Percentiles rank a stretch among this genome's conserved stretches.
Evolutionary conservation across 2,888 invertebrate genomes (phyloP).

Genomic region (Erebia ligea): DNA sequence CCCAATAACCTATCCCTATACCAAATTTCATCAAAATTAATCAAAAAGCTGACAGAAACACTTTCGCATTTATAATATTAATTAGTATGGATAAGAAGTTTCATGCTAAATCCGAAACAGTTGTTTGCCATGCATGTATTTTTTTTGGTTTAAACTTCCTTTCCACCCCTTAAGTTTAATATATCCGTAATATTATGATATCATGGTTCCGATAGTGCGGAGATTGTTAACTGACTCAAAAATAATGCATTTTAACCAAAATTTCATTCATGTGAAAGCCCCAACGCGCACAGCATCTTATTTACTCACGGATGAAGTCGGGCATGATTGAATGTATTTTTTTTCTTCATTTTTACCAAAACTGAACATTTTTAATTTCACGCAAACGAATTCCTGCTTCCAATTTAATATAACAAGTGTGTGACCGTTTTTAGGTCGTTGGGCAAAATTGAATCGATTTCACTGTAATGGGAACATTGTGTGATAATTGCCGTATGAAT

Average conservation of each 20-base stretch:
- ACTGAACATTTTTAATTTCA: conserved; percentile 20
- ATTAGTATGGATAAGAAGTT: too few species aligned
- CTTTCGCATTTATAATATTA: too few species aligned
- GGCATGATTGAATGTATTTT: conserved; percentile 18
- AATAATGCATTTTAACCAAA: conserved; percentile 11
- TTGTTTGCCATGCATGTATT: too few species aligned
- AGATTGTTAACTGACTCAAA: not conserved
- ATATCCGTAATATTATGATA: too few species aligned
- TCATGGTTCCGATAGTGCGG: not conserved
- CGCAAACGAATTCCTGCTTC: conserved; percentile 23
- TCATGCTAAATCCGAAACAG: too few species aligned
- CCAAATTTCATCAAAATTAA: too few species aligned
- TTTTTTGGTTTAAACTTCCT: too few species aligned
- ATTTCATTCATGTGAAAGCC: conserved; percentile 22
- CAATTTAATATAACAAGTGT: conserved; percentile 30
- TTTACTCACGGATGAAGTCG: conserved; percentile 19
- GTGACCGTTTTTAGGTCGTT: conserved; percentile 29
- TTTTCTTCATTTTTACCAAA: conserved; percentile 15
- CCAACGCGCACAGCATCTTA: conserved; percentile 12
- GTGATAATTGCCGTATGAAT: conserved; percentile 35
- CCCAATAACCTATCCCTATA: too few species aligned
- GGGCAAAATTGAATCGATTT: conserved; percentile 32
- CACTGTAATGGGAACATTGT: conserved; percentile 30
- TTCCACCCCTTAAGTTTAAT: too few species aligned
- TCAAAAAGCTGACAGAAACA: too few species aligned